Evolutionary conservation across 2,888 invertebrate genomes (phyloP).

Genomic region (Microdon myrmicae): DNA sequence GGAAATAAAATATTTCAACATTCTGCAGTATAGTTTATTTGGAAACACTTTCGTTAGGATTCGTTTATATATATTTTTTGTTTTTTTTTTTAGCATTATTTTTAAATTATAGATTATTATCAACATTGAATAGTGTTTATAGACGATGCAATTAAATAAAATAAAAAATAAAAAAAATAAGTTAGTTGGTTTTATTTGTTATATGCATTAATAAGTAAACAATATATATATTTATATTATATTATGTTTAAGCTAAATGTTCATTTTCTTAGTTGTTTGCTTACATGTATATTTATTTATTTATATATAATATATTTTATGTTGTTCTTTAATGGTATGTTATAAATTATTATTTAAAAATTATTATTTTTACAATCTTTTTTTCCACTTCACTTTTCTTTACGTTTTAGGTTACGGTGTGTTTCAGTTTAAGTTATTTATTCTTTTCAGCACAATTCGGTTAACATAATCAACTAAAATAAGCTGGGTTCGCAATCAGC

Average conservation of each 20-base stretch:
- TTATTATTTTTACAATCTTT: no score
- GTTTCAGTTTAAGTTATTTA: no score
- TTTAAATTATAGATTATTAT: conserved; percentile 43
- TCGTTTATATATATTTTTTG: conserved; percentile 27
- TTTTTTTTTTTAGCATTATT: conserved; percentile 23
- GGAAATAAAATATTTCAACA: conserved; percentile 17
- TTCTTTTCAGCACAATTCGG: no score
- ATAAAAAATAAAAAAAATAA: conserved; percentile 48
- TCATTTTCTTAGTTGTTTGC: conserved; percentile 17
- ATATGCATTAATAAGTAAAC: conserved; percentile 39
- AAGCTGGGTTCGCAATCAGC: conserved; percentile 1
- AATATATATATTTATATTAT: conserved; percentile 42
- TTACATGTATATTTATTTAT: conserved; percentile 15
- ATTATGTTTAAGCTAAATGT: conserved; percentile 35
- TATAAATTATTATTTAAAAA: no score
- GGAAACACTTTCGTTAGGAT: conserved; percentile 19
- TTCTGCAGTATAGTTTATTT: conserved; percentile 18
- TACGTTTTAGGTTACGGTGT: background rate
- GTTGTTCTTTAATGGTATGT: conserved; percentile 9
- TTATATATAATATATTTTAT: conserved; percentile 32
- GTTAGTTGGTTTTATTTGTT: conserved; percentile 48
- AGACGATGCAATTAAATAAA: conserved; percentile 29
- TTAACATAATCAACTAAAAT: conserved; percentile 5
- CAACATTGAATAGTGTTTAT: conserved; percentile 49
- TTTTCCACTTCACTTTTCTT: no score